Conservation (phyloP, 2,888 invertebrate species). For the Eledone cirrhosa region DNA sequence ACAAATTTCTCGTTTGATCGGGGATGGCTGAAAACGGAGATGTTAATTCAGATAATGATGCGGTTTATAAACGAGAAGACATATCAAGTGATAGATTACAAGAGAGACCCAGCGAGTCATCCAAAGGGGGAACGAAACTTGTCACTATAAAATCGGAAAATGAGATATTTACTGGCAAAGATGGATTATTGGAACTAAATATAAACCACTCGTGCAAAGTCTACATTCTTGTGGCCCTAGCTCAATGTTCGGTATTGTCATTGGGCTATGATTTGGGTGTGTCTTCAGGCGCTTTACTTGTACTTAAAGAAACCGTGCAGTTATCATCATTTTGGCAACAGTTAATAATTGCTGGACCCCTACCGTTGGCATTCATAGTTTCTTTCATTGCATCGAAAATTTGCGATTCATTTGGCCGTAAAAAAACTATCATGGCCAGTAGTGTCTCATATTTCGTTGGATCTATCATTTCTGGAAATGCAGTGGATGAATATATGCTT, state of each 20-base stretch:
- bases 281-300: slow-evolving; percentile 70
- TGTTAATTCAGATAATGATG: too few species aligned
- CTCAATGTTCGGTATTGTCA: neutral
- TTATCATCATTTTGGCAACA: slow-evolving; percentile 69
- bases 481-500: slow-evolving; percentile 63
- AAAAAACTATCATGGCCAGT: slow-evolving; percentile 68
- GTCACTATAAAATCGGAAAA: too few species aligned
- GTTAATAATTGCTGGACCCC: slow-evolving; percentile 68
- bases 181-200: too few species aligned
- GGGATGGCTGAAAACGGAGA: too few species aligned
- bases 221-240: neutral
- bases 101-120: too few species aligned
- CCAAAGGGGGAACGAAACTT: too few species aligned
- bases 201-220: neutral
- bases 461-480: slow-evolving; percentile 67
- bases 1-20: too few species aligned
- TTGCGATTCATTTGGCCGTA: slow-evolving; percentile 69
- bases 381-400: slow-evolving; percentile 68
- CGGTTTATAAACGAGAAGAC: too few species aligned
- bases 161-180: too few species aligned
- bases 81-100: too few species aligned
- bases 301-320: slow-evolving; percentile 64
- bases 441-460: slow-evolving; percentile 69
- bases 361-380: slow-evolving; percentile 67
- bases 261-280: slow-evolving; percentile 74